Percentiles rank a stretch among this genome's conserved stretches.
Conservation (phyloP, 2,797 vertebrate genomes). For the Premnoplex brunnescens region DNA sequence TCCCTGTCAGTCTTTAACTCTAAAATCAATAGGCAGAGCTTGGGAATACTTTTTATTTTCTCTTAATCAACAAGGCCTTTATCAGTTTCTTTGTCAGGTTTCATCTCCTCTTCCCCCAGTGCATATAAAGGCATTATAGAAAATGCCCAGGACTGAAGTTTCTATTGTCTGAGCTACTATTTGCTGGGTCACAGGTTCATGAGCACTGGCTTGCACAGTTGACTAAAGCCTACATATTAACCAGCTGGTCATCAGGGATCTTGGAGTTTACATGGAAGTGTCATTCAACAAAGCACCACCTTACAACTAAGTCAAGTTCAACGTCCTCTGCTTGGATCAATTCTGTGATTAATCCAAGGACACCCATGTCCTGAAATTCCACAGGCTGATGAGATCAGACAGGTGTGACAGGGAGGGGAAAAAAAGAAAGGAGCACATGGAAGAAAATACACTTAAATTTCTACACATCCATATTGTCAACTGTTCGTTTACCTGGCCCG, state of each 20-base stretch:
- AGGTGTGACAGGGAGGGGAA: neutral
- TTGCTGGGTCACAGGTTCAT: neutral
- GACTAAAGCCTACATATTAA: conserved; percentile 24
- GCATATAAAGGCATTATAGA: neutral
- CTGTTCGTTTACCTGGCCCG: neutral
- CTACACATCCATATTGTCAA: neutral
- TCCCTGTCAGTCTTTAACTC: neutral
- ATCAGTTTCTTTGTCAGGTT: neutral
- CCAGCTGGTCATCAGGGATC: neutral
- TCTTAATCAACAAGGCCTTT: neutral
- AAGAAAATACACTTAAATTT: neutral
- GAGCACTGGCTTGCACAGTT: neutral
- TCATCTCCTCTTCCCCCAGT: neutral
- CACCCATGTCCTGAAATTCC: neutral
- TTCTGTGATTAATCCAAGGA: neutral
- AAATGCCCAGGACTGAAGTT: neutral
- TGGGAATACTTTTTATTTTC: neutral
- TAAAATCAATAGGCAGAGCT: neutral
- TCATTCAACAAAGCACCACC: neutral
- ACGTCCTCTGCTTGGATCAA: neutral
- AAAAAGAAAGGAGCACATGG: neutral
- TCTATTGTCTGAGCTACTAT: neutral
- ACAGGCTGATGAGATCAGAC: neutral
- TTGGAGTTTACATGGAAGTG: neutral
- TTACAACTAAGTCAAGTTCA: neutral